Percentiles rank a stretch among this genome's conserved stretches.
phyloP scores from a whole-genome alignment of 2,888 invertebrate genomes.

The Anarsia innoxiella region DNA sequence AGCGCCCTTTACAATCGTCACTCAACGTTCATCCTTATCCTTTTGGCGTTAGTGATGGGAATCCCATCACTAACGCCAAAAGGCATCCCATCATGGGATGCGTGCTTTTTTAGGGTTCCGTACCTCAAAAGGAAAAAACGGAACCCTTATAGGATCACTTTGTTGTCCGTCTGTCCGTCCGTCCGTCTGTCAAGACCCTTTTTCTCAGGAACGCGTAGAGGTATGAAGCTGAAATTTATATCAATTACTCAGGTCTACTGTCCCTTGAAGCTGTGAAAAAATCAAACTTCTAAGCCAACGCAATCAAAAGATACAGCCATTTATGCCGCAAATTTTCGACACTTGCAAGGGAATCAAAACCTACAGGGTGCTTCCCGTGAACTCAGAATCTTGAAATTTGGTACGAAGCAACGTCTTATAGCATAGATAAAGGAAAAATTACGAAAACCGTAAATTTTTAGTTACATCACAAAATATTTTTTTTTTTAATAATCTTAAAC shows the following conservation, averaged over 20 bases:
- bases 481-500: not conserved
- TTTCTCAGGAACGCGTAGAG: not conserved
- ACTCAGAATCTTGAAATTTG: constrained; percentile 1
- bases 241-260: not conserved
- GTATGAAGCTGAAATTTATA: not conserved
- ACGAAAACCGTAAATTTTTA: not conserved
- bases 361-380: not conserved
- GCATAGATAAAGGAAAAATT: constrained; percentile 1
- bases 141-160: not conserved
- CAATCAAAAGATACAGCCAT: constrained; percentile 1
- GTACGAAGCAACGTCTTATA: constrained; percentile 1
- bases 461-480: not conserved
- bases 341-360: constrained; percentile 1
- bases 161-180: not conserved
- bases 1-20: too few species aligned
- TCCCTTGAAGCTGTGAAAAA: not conserved
- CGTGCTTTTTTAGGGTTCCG: constrained; percentile 1
- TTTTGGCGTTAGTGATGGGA: too few species aligned
- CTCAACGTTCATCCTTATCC: too few species aligned
- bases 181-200: not conserved
- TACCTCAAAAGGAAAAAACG: constrained; percentile 6
- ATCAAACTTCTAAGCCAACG: constrained; percentile 1
- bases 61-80: too few species aligned
- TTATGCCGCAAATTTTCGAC: constrained; percentile 1
- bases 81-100: too few species aligned